These are phyloP conservation scores for Hypolimnas misippus DNA, from an alignment of 2,888 invertebrate species.

Conservation along the genomic window DNA sequence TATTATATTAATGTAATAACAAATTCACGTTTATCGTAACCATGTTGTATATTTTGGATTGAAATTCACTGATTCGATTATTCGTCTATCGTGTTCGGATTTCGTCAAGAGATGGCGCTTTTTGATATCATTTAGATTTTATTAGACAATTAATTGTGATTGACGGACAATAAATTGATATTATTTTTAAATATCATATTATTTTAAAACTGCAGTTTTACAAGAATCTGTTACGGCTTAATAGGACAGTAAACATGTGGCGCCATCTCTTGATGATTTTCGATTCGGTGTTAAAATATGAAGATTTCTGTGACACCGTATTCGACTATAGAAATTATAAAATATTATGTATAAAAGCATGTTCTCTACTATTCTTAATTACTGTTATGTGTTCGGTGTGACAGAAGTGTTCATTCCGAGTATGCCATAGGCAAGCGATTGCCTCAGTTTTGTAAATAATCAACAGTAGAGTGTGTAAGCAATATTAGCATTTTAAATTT, in stretches of 20 bases:
- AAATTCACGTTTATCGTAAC: constrained; percentile 18
- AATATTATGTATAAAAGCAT: constrained; percentile 8
- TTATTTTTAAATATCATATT: constrained; percentile 15
- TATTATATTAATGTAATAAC: constrained; percentile 16
- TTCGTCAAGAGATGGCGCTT: constrained; percentile 22
- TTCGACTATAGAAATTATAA: constrained; percentile 5
- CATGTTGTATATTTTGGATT: constrained; percentile 20
- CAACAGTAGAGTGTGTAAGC: constrained; percentile 66
- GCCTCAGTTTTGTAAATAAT: constrained; percentile 46
- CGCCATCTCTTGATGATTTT: constrained; percentile 14
- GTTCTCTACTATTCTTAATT: not conserved
- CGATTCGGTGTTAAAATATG: constrained; percentile 1
- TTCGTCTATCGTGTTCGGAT: constrained; percentile 3
- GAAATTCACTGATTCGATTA: not conserved
- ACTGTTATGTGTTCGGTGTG: constrained; percentile 17
- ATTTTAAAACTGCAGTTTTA: constrained; percentile 1
- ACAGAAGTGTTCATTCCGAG: constrained; percentile 4
- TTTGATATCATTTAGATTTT: not conserved
- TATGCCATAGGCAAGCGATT: constrained; percentile 12
- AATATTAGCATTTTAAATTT: constrained; percentile 75
- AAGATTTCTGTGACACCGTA: constrained; percentile 14
- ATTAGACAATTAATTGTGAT: constrained; percentile 19
- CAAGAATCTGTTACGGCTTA: constrained; percentile 8
- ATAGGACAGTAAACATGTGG: not conserved
- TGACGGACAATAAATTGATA: constrained; percentile 25